phyloP scores from a whole-genome alignment of 2,888 invertebrate species.

The Phaonia tiefii region DNA sequence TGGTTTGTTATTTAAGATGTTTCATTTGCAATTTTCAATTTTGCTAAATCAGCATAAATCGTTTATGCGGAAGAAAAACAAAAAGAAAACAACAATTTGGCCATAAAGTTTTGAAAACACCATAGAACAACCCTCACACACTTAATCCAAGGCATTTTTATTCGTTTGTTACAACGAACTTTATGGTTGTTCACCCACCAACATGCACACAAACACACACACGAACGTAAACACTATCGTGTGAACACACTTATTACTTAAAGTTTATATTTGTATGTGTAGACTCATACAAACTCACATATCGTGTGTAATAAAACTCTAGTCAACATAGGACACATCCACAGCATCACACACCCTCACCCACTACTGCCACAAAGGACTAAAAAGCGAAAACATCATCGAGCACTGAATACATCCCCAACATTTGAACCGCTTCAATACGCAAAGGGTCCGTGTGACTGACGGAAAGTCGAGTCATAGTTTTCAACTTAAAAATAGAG shows the following conservation, averaged over 20 bases:
- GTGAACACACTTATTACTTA: not conserved
- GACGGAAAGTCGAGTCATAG: not conserved
- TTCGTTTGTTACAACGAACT: not conserved
- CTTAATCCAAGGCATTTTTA: not conserved
- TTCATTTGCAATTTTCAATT: conserved; percentile 33
- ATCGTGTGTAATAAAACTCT: not conserved
- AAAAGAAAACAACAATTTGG: not conserved
- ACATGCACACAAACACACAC: not conserved
- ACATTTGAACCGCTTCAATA: not conserved
- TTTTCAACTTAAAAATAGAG: conserved; percentile 22
- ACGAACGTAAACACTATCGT: not conserved
- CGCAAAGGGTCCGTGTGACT: not conserved
- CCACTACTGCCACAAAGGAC: not conserved
- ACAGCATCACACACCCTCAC: not conserved
- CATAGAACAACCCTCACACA: not conserved
- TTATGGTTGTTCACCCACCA: not conserved
- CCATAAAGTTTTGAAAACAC: conserved; percentile 25
- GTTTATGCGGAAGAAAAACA: not conserved
- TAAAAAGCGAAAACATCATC: conserved; percentile 1
- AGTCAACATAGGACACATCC: conserved; percentile 1
- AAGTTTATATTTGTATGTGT: not conserved
- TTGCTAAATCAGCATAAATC: conserved; percentile 32
- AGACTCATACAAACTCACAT: not conserved
- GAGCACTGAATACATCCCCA: not conserved
- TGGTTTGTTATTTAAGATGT: conserved; percentile 10